These are phyloP conservation scores for Artibeus jamaicensis DNA, from an alignment of 2,797 vertebrate species.

Conservation along the genomic window DNA sequence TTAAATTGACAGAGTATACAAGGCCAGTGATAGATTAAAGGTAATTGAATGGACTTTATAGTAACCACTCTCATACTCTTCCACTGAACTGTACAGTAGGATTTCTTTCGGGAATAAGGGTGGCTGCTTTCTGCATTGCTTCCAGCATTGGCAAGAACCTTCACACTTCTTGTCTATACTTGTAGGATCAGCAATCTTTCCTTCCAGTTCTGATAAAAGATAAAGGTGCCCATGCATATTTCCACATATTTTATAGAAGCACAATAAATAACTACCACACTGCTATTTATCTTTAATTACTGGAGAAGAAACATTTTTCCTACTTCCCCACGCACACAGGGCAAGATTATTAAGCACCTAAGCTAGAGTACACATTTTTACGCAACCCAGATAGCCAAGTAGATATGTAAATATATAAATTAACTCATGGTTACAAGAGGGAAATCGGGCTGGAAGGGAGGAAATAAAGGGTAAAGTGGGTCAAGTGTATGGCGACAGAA, in stretches of 20 bases:
- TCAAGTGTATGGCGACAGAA: background rate
- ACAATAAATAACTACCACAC: background rate
- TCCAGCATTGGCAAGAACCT: background rate
- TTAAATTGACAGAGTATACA: background rate
- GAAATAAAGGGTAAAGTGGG: background rate
- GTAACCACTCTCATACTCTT: background rate
- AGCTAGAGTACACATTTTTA: background rate
- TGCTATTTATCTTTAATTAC: background rate
- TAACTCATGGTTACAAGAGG: background rate
- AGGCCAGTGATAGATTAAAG: background rate
- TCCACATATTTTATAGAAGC: background rate
- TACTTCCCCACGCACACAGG: background rate
- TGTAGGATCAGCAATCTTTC: background rate
- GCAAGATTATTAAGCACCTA: background rate
- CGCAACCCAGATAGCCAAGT: background rate
- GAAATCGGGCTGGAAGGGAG: background rate
- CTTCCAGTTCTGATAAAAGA: background rate
- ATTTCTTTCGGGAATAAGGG: background rate
- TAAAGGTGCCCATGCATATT: background rate
- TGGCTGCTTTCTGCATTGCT: background rate
- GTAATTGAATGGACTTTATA: slow-evolving; percentile 47
- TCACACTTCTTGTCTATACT: rapidly evolving
- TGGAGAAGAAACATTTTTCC: background rate
- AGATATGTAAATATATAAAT: background rate
- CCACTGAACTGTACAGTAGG: background rate